These are phyloP conservation scores for Atta cephalotes DNA, from an alignment of 1,140 invertebrate species.

Conservation along the genomic window DNA sequence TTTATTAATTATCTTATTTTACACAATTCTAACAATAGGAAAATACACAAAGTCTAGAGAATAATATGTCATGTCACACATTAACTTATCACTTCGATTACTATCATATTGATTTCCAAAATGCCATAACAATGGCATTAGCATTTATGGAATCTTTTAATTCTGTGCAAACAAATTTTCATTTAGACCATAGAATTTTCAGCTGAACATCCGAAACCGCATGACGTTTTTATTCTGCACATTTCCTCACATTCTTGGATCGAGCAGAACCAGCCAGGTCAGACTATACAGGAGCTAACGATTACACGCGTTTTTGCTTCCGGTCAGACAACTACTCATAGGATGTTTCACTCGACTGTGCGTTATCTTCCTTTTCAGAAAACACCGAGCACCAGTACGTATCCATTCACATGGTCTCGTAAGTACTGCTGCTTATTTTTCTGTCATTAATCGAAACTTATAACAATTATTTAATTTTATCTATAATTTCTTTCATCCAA, in stretches of 20 bases:
- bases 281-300: conserved; percentile 55
- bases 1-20: conserved; percentile 8
- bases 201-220: conserved; percentile 1
- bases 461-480: not conserved
- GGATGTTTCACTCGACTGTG: conserved; percentile 52
- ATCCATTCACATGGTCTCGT: not conserved
- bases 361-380: conserved; percentile 42
- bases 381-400: not conserved
- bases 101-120: not conserved
- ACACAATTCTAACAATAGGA: not conserved
- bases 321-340: conserved; percentile 35
- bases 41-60: not conserved
- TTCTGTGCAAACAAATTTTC: not conserved
- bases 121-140: not conserved
- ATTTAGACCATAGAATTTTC: conserved; percentile 2
- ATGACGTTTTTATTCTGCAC: conserved; percentile 25
- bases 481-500: not conserved
- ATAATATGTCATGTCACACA: not conserved
- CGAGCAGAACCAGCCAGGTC: conserved; percentile 40
- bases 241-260: not conserved
- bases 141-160: not conserved
- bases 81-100: conserved; percentile 6
- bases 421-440: not conserved
- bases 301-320: conserved; percentile 63
- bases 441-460: not conserved